Evolutionary conservation across 2,113 vertebrate species (phyloP).

Genomic region (Apeltes quadracus): DNA sequence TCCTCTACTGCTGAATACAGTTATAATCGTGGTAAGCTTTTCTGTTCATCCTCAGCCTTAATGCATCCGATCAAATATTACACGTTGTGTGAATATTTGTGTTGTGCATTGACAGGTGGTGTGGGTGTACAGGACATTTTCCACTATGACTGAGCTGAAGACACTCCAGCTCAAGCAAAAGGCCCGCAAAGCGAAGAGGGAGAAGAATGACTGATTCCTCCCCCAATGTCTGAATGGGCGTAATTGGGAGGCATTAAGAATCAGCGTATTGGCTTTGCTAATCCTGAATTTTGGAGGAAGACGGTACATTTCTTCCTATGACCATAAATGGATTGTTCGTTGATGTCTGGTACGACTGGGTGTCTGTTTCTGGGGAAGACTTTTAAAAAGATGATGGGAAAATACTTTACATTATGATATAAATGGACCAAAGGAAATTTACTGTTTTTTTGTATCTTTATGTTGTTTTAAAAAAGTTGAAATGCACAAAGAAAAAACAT

Average conservation of each 20-base stretch:
- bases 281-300: constrained; percentile 45
- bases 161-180: constrained; percentile 83
- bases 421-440: constrained; percentile 36
- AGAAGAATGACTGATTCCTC: constrained; percentile 74
- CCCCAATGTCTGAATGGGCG: constrained; percentile 27
- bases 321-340: constrained; percentile 25
- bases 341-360: constrained; percentile 8
- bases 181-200: constrained; percentile 75
- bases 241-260: constrained; percentile 20
- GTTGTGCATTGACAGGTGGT: constrained; percentile 78
- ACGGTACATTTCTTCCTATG: constrained; percentile 20
- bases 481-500: constrained; percentile 11
- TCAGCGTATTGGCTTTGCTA: constrained; percentile 8
- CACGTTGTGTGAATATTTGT: neutral
- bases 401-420: constrained; percentile 7
- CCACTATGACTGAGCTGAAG: constrained; percentile 91
- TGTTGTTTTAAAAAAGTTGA: constrained; percentile 33
- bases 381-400: constrained; percentile 6
- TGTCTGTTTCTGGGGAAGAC: neutral
- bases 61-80: neutral
- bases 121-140: constrained; percentile 91
- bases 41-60: neutral
- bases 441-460: constrained; percentile 45
- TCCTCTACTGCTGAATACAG: constrained; percentile 88
- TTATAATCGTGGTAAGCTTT: constrained; percentile 91